Percentiles rank a stretch among this genome's conserved stretches.
phyloP scores from a whole-genome alignment of 2,113 vertebrate genomes.

The Serinus canaria region DNA sequence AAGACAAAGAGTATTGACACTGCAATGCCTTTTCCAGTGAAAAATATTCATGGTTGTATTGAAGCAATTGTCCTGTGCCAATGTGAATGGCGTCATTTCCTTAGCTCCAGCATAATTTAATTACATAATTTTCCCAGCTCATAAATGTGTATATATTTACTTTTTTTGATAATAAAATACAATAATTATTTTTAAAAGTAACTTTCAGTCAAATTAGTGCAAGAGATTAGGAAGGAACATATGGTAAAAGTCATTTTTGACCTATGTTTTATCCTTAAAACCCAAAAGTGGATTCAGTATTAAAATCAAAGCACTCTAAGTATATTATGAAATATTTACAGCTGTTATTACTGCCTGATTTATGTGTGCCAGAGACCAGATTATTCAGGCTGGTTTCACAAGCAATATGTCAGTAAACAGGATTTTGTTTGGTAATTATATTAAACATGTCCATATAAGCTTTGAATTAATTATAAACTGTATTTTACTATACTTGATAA shows the following conservation, averaged over 20 bases:
- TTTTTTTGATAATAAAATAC: not conserved
- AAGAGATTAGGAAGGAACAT: conserved; percentile 52
- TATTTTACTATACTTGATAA: conserved; percentile 52
- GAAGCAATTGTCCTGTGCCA: not conserved
- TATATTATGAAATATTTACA: conserved; percentile 68
- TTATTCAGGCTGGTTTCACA: conserved; percentile 65
- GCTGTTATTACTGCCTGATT: conserved; percentile 68
- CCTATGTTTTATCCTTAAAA: conserved; percentile 55
- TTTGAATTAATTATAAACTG: conserved; percentile 65
- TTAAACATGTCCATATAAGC: conserved; percentile 60
- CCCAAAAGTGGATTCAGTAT: conserved; percentile 47
- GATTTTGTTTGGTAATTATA: conserved; percentile 69
- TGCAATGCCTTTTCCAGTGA: not conserved
- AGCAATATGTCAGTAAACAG: conserved; percentile 65
- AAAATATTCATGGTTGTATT: not conserved
- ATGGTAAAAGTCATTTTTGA: conserved; percentile 43
- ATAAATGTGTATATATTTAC: not conserved
- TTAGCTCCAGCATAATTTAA: conserved; percentile 48
- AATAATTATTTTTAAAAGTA: conserved; percentile 19
- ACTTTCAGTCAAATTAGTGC: conserved; percentile 22
- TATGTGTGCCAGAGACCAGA: conserved; percentile 62
- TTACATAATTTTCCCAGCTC: conserved; percentile 26
- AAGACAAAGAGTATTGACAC: not conserved
- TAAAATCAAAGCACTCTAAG: conserved; percentile 66
- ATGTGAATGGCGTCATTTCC: not conserved